These are phyloP conservation scores for Cephus cinctus DNA, from an alignment of 1,140 invertebrate genomes.

Conservation along the genomic window DNA sequence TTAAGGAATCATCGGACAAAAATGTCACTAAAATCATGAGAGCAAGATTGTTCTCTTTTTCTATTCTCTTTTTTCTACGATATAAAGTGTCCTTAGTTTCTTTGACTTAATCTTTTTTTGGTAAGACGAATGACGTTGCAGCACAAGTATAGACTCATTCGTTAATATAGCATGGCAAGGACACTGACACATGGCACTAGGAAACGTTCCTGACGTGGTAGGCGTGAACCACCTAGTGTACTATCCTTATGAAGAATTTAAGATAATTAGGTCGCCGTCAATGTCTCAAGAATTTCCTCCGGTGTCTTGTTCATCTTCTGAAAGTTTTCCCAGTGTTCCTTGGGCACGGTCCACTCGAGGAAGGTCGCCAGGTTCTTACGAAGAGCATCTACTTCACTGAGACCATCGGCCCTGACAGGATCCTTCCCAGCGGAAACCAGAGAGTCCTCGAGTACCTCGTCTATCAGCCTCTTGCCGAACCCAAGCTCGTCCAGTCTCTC, in stretches of 20 bases:
- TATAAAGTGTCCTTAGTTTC: neutral
- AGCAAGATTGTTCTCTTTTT: neutral
- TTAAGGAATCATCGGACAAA: no score
- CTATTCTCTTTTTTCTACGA: neutral
- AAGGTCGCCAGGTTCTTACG: constrained; percentile 74
- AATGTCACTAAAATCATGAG: no score
- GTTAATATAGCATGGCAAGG: constrained; percentile 27
- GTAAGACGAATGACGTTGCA: no score
- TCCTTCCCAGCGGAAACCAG: constrained; percentile 70
- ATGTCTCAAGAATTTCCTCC: constrained; percentile 75
- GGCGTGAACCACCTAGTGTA: neutral
- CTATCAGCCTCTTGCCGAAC: constrained; percentile 79
- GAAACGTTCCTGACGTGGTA: constrained; percentile 4
- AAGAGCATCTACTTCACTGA: constrained; percentile 62
- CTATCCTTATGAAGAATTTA: no score
- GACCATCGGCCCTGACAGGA: constrained; percentile 58
- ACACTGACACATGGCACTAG: constrained; percentile 26
- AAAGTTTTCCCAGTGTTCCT: constrained; percentile 74
- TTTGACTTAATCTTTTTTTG: neutral
- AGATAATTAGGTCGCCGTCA: constrained; percentile 60
- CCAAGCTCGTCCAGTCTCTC: constrained; percentile 73
- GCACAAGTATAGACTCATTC: no score
- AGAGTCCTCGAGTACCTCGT: constrained; percentile 77
- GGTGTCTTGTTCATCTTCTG: constrained; percentile 69
- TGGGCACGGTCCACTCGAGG: constrained; percentile 78